Evolutionary conservation across 2,888 invertebrate species (phyloP), one percentile per base, ranked within the genome.

Genomic region (Lasioglossum leucozonium): DNA sequence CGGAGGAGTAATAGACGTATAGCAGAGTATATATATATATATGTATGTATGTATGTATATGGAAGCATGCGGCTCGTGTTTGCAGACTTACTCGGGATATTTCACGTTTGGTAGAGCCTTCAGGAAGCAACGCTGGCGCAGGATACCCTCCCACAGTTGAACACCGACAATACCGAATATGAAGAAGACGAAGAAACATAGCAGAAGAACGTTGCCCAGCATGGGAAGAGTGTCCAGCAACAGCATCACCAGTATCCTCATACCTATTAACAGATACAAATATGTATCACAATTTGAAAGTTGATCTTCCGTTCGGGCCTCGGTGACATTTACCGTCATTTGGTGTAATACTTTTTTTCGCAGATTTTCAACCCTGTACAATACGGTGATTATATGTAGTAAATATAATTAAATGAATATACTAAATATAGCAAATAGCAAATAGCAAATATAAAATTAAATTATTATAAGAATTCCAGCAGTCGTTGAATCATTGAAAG

Each of bases 171-270:
- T 99, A 90, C 99, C 99, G 95, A 99, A 99, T 95, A 99, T 99
- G 96, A 99, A 99, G 97, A 99, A 99, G 85, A 99, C 99, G 96
- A 99, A 99, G 96, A 99, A 99, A 96, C 99, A 99, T 88, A 99
- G 96, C 90, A 99, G 96, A 90, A 99, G 96, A 77, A 99, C 99
- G 95, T 99, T 99, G 89, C 99, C 99, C 93, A 99, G 96, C 99
- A 99, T 99, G 22, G 99, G 99, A 90, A 99, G 96, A 10, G 99
- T 99, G 95, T 99, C 99, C 94, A 99, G 96, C 76, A 99, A 96
- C 84, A 99, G 96, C 99, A 99, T 99, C 92, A 99, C 99, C 94
- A 99, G 96, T 93, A 99, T 99, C 91, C 99, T 97, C 99, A 99
- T 99, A 96, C 99, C 99, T 99, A 96, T 30, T 16, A 30, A 30